A percentile compares a stretch with the other conserved stretches of the same genome.
phyloP scores from a whole-genome alignment of 2,888 invertebrate species.

The Aleiodes alternator region DNA sequence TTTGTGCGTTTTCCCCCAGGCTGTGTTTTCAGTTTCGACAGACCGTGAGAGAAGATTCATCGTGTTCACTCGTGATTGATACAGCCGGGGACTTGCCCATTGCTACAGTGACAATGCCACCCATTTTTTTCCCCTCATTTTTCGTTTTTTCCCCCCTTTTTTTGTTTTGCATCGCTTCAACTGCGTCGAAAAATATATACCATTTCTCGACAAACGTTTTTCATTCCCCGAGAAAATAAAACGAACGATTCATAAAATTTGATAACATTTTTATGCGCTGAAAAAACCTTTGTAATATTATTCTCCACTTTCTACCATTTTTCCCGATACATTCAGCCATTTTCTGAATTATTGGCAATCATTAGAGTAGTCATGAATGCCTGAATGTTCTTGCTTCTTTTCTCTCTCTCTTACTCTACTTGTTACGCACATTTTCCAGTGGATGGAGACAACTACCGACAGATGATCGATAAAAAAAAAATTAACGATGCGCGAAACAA shows the following conservation, averaged over 20 bases:
- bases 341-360: not conserved
- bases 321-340: too few relatives aligned
- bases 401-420: not conserved
- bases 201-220: not conserved
- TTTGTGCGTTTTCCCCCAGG: constrained; percentile 1
- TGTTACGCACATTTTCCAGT: not conserved
- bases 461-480: constrained; percentile 20
- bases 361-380: not conserved
- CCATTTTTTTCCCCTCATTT: constrained; percentile 10
- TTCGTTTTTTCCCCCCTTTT: constrained; percentile 6
- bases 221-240: not conserved
- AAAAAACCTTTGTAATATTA: not conserved
- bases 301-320: too few relatives aligned
- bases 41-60: constrained; percentile 29
- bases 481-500: constrained; percentile 9
- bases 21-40: constrained; percentile 16
- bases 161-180: not conserved
- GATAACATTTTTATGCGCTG: constrained; percentile 7
- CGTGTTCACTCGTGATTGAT: constrained; percentile 31
- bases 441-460: not conserved
- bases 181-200: not conserved
- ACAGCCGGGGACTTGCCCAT: constrained; percentile 12
- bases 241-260: constrained; percentile 2
- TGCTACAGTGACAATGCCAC: not conserved
- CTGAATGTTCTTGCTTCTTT: not conserved